These are phyloP conservation scores for Magallana ariakensis DNA, from an alignment of 1,140 invertebrate species.

Conservation along the genomic window DNA sequence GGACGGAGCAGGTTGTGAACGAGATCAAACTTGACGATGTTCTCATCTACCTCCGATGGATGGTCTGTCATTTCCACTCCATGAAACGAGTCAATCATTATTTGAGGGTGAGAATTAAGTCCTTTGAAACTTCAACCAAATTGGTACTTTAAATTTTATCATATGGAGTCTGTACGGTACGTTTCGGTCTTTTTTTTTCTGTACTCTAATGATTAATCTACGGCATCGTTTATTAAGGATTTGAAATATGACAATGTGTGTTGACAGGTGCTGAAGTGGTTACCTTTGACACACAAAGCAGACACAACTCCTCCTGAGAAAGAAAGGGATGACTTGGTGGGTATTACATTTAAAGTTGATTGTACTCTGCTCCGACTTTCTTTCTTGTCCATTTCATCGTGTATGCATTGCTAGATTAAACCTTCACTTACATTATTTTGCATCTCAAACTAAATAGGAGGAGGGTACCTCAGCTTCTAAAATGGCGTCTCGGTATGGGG, in stretches of 20 bases:
- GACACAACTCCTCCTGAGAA: constrained; percentile 67
- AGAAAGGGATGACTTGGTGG: constrained; percentile 64
- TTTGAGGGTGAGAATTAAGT: constrained; percentile 68
- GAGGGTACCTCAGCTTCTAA: constrained; percentile 63
- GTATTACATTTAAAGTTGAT: neutral
- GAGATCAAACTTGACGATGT: constrained; percentile 76
- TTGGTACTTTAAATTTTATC: neutral
- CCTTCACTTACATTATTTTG: neutral
- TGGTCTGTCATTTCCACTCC: constrained; percentile 77
- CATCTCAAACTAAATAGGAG: constrained; percentile 56
- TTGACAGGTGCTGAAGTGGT: constrained; percentile 76
- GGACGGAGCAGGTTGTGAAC: constrained; percentile 62
- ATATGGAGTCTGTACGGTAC: too few relatives aligned
- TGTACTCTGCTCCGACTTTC: neutral
- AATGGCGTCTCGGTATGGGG: constrained; percentile 73
- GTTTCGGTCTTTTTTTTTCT: too few relatives aligned
- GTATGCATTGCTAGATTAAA: neutral
- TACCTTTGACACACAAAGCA: constrained; percentile 71
- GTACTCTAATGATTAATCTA: too few relatives aligned
- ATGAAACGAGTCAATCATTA: constrained; percentile 77
- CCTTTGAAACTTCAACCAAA: neutral
- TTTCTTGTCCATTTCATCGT: neutral
- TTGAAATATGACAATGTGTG: neutral
- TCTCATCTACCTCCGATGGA: constrained; percentile 77
- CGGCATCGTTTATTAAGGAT: neutral